Base-by-base conservation (phyloP, 2,113 vertebrate species). In the Pelmatolapia mariae region DNA sequence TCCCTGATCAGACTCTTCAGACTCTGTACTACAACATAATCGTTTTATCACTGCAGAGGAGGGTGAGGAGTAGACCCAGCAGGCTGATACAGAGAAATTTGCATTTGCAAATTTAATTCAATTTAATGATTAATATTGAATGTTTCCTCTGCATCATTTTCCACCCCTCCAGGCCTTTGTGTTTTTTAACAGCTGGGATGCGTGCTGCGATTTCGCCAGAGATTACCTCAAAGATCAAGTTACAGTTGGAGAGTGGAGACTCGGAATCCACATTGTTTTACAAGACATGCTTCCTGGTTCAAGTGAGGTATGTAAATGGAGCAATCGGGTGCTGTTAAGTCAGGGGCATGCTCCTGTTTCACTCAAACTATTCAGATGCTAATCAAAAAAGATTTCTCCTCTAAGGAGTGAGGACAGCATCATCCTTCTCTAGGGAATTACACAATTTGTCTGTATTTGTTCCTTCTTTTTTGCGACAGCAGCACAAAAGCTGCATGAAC, bases 151-250 rank as follows among this genome's bases (percentile, higher is more conserved):
- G 26, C 26, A 31, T 2, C 31, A 59, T 26, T 59, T 59, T 59
- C 56, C 26, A n/a, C n/a, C n/a, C n/a, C n/a, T n/a, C 4, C 82
- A 94, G 93, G 90, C 89, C 6, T 94, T 93, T 38, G 53, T 93
- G 16, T 40, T 76, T n/a, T 89, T 93, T 57, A 18, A 1, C 3
- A 19, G 40, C 16, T 84, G 76, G 83, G 6, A 9, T 0, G 15
- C 26, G 1, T 93, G 90, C 78, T 15, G 43, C 16, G 0, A 11
- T 6, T 92, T 93, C 3, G n/a, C 29, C 26, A 19, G 2, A 4
- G 7, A 38, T n/a, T 54, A 86, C 66, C 5, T 89, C 1, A 45
- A 2, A 7, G 4, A 31, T 1, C 47, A 52, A 1, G 8, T 84
- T 5, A 36, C 5, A 1, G 3, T 91, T 5, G 4, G 40, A 4